These are phyloP conservation scores for Drosophila testacea DNA, from an alignment of 2,888 invertebrate genomes.

Conservation along the genomic window DNA sequence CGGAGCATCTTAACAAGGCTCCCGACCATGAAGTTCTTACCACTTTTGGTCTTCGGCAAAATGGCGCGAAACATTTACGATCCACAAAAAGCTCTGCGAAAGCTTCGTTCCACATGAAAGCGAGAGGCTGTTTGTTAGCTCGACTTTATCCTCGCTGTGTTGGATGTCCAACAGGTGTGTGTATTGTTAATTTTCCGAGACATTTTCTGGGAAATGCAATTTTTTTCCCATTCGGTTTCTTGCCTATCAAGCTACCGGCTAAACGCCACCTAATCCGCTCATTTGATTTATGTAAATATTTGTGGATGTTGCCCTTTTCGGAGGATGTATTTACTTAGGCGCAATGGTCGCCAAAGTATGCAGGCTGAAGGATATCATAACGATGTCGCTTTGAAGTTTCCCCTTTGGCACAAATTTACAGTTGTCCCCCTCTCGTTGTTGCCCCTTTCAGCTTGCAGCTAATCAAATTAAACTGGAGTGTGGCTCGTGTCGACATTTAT, in stretches of 20 bases:
- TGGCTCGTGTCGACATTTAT: conserved; percentile 61
- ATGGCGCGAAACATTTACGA: conserved; percentile 66
- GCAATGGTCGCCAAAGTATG: conserved; percentile 16
- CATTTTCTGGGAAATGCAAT: conserved; percentile 54
- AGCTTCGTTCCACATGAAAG: conserved; percentile 64
- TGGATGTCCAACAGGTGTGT: conserved; percentile 59
- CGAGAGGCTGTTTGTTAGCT: conserved; percentile 28
- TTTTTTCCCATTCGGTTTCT: conserved; percentile 26
- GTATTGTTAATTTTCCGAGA: conserved; percentile 11
- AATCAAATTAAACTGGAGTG: conserved; percentile 75
- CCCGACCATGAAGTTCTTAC: conserved; percentile 57
- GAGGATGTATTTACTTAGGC: conserved; percentile 58
- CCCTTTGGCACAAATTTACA: neutral
- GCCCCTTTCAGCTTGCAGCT: conserved; percentile 22
- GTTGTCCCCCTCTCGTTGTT: neutral
- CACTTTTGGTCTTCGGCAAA: conserved; percentile 59
- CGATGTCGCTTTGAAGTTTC: conserved; percentile 41
- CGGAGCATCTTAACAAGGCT: conserved; percentile 69
- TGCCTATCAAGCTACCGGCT: conserved; percentile 1
- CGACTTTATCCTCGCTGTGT: conserved; percentile 5
- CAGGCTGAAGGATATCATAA: conserved; percentile 30
- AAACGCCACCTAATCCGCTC: conserved; percentile 55
- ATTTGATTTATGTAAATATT: conserved; percentile 76
- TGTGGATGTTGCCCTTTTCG: conserved; percentile 44
- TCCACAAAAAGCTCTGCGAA: conserved; percentile 70